Base-by-base conservation (phyloP, 2,888 invertebrate genomes). In the Anarsia innoxiella region DNA sequence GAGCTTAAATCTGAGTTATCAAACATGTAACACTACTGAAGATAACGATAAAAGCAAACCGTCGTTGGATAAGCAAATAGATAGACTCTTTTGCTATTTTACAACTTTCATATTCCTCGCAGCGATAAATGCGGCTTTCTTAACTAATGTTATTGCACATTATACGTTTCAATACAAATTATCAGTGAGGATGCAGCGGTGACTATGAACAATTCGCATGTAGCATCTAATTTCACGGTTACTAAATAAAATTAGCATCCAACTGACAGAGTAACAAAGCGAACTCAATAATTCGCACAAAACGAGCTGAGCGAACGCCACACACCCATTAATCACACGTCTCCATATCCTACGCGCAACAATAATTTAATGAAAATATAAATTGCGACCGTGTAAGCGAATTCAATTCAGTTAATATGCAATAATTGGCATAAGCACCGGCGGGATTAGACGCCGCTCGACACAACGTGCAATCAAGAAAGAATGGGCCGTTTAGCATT, bases 181-280 rank as follows among this genome's bases (percentile, higher is more conserved):
- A 74, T 57, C 49, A 53, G 56, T 56, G 44, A 54, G 51, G 54
- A 44, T 27, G 33, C 39, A 36, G 37, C 41, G 37, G 51, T 51
- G 44, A 49, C 44, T 50, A 16, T 23, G 60, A 65, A 66, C 64
- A 70, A 73, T 66, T 73, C 59, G 62, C 59, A 56, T 51, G 47
- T 51, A 54, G 63, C 66, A 66, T 75, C 69, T 71, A 80, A 83
- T 82, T 83, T 80, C 79, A 83, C 60, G 78, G 76, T 39, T 68
- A 71, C 70, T 83, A 82, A 82, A 83, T 76, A 82, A 83, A 84
- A 83, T 84, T 82, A 75, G 60, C 79, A 69, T 59, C 66, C 53
- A 60, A 56, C 67, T 63, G 76, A 70, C 80, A 75, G 61, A 61
- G 59, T 73, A 74, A 80, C 76, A 78, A 79, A 82, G 78, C 73